A percentile compares a stretch with the other conserved stretches of the same genome.
Evolutionary conservation across 2,113 vertebrate genomes (phyloP).

Genomic region (Odocoileus virginianus): DNA sequence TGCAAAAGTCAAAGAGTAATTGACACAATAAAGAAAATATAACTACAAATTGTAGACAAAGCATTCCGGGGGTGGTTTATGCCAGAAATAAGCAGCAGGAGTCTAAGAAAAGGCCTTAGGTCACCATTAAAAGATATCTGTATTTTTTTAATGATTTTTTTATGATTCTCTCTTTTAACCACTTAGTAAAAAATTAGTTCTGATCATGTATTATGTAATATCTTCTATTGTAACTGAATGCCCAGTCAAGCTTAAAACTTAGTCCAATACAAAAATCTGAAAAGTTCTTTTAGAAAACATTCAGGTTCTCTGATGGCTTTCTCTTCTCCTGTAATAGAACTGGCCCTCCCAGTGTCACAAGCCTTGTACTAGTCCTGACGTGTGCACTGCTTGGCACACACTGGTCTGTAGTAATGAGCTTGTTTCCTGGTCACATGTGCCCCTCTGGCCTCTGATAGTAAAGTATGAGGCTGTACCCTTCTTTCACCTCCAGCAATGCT

Average conservation of each 20-base stretch:
- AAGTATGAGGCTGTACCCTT: background rate
- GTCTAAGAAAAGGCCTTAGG: background rate
- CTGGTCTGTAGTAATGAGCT: background rate
- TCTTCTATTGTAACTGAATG: conserved; percentile 35
- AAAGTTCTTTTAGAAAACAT: background rate
- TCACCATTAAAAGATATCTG: background rate
- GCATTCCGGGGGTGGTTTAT: background rate
- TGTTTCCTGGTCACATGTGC: background rate
- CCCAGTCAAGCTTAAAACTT: background rate
- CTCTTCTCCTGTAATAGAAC: background rate
- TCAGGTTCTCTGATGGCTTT: background rate
- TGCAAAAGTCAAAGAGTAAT: background rate
- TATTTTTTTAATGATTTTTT: background rate
- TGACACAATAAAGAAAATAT: background rate
- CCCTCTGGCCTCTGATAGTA: background rate
- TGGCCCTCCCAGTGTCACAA: background rate
- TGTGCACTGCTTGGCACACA: background rate
- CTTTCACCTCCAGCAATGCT: background rate
- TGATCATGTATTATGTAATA: background rate
- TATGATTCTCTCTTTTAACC: conserved; percentile 27
- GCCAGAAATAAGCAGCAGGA: background rate
- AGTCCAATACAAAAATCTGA: background rate
- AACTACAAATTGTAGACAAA: background rate
- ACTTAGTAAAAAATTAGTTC: conserved; percentile 1
- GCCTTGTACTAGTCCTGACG: background rate